Evolutionary conservation across 2,113 vertebrate genomes (phyloP).

Genomic region (Engraulis encrasicolus): DNA sequence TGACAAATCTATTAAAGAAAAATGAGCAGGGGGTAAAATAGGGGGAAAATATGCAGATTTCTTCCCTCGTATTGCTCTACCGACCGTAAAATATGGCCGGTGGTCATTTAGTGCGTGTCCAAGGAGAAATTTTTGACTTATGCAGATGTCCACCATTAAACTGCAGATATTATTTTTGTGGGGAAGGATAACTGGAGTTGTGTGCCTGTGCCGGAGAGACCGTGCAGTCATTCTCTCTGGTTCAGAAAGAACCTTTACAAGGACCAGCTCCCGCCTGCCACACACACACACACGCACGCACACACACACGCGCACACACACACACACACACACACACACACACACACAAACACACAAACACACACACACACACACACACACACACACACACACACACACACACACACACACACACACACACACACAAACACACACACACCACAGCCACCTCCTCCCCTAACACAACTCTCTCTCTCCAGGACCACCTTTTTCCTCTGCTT

Average conservation of each 20-base stretch:
- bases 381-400: slow-evolving; percentile 46
- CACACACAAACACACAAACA: no score
- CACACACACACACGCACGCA: no score
- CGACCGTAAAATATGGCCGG: background rate
- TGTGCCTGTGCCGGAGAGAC: background rate
- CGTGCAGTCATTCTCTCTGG: slow-evolving; percentile 11
- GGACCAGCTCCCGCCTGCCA: slow-evolving; percentile 38
- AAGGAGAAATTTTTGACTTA: slow-evolving; percentile 1
- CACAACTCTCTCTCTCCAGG: slow-evolving; percentile 13
- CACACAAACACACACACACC: slow-evolving; percentile 47
- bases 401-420: background rate
- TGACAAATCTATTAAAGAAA: slow-evolving; percentile 23
- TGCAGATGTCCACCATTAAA: slow-evolving; percentile 11
- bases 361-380: background rate
- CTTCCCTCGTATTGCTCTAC: background rate
- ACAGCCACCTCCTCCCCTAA: background rate
- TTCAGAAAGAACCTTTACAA: slow-evolving; percentile 13
- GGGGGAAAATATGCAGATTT: slow-evolving; percentile 20
- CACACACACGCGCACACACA: slow-evolving; percentile 61
- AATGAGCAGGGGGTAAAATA: background rate
- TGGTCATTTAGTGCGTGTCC: slow-evolving; percentile 1
- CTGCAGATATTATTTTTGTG: slow-evolving; percentile 16
- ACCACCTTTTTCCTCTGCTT: background rate
- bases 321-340: slow-evolving; percentile 4
- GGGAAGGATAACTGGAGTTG: slow-evolving; percentile 8